These are phyloP conservation scores for Tribolium madens DNA, from an alignment of 1,140 invertebrate genomes.

Conservation along the genomic window DNA sequence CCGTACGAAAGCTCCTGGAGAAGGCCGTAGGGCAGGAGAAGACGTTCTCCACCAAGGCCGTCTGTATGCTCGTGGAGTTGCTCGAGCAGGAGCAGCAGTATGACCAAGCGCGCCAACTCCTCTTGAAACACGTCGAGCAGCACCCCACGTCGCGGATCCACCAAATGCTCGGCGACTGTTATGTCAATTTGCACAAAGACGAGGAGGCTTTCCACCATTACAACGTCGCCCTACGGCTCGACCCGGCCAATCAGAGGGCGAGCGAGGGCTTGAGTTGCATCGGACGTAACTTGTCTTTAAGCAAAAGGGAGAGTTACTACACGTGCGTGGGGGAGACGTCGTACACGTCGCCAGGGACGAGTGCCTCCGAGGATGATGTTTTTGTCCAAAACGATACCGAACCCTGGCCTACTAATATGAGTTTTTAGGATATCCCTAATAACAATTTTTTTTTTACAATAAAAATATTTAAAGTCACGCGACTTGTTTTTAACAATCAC, in stretches of 20 bases:
- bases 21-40: conserved; percentile 77
- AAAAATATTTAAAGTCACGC: conserved; percentile 26
- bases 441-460: conserved; percentile 43
- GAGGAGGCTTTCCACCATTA: conserved; percentile 81
- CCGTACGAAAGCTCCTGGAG: conserved; percentile 70
- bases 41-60: conserved; percentile 72
- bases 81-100: conserved; percentile 73
- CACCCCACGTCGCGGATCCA: conserved; percentile 75
- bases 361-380: conserved; percentile 57
- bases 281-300: conserved; percentile 69
- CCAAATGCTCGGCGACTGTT: conserved; percentile 78
- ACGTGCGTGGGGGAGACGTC: conserved; percentile 65
- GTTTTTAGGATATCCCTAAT: conserved; percentile 22
- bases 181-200: conserved; percentile 69
- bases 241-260: conserved; percentile 77
- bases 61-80: conserved; percentile 77
- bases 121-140: conserved; percentile 74
- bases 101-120: conserved; percentile 71
- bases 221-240: conserved; percentile 77
- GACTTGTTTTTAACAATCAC: conserved; percentile 41
- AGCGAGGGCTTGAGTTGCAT: conserved; percentile 77
- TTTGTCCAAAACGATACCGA: conserved; percentile 61
- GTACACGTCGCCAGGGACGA: conserved; percentile 58
- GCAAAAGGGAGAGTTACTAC: conserved; percentile 69
- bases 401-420: conserved; percentile 56